Evolutionary conservation across 2,113 vertebrate genomes (phyloP), one percentile per base, ranked within the genome.

Genomic region (Alethe diademata): DNA sequence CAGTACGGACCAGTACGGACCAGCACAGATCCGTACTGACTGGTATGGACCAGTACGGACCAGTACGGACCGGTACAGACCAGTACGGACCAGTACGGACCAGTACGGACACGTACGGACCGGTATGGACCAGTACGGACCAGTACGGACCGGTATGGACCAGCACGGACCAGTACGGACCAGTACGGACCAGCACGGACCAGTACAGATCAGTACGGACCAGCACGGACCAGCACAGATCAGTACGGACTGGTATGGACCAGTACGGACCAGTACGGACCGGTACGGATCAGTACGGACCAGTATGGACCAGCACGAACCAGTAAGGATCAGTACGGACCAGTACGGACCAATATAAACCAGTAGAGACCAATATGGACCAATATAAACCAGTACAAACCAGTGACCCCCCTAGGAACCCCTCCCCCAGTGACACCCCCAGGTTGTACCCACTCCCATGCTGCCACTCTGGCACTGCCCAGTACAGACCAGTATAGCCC

Each of bases 311-410:
- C 12, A 22, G 58, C 16, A 40, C 1, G 3, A 2, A 50, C 45
- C 57, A 48, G 26, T 36, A 60, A 5, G 11, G 7, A 9, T 56
- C 73, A 38, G 18, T 78, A 35, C 23, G 11, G 12, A 25, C 20
- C 29, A 19, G 36, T 10, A 33, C 1, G 2, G 11, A 40, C 48
- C 16, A 22, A 47, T 20, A 40, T 1, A 3, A 2, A 50, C 45
- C 57, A 50, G n/a, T 48, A 60, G 5, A 11, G 5, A 7, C 56
- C 57, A 40, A 13, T 76, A 40, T 22, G 6, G 3, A 20, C 45
- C 57, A 40, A 28, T 19, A 23, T 47, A 11, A 10, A 47, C 45
- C 12, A 26, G 57, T 19, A 23, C 20, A 11, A 10, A 47, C 45
- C 12, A 26, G 57, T 38, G 38, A 38, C 38, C 9, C 38, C 38